Evolutionary conservation across 2,113 vertebrate genomes (phyloP), one percentile per base, ranked within the genome.

Genomic region (Carollia perspicillata): DNA sequence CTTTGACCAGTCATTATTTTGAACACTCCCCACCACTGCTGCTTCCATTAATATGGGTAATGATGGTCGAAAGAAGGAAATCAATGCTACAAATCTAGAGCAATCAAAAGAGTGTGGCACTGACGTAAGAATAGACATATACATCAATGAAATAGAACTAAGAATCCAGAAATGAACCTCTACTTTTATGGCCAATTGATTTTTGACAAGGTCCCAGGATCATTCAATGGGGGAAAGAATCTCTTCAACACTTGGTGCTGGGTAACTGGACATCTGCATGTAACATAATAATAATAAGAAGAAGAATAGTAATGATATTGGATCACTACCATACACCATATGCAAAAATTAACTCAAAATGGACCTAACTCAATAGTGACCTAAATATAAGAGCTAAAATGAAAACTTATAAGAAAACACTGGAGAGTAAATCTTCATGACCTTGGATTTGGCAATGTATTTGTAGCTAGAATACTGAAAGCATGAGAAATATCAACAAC

Each of bases 391-490:
- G 75, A 89, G 30, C 66, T 65, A 89, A 89, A 65, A 87, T 60
- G 14, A 86, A 84, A 89, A 35, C 10, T 80, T 47, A 33, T 49
- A 85, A 81, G 17, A 44, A 93, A 84, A 85, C 11, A 80, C 42
- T 58, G 8, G 8, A 6, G 9, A 44, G 4, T 55, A 74, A 87
- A 44, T 60, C 66, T 75, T 65, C 18, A 71, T 55, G 60, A 55
- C 23, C n/a, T 88, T 91, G 77, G 37, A 90, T 58, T 47, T 90
- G 28, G 16, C 60, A 87, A n/a, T 90, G 66, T 13, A 33, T 85
- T 80, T 74, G 80, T 95, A 93, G 33, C 65, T 81, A 60, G 69
- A 47, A 77, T 60, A 87, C 22, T 44, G 87, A 93, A 83, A 71
- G 26, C 28, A 78, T 40, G 14, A 89, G 14, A 16, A 55, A 37